Percentiles rank a stretch among this genome's conserved stretches.
Conservation (phyloP, 2,888 invertebrate species). For the Leistus spinibarbis region DNA sequence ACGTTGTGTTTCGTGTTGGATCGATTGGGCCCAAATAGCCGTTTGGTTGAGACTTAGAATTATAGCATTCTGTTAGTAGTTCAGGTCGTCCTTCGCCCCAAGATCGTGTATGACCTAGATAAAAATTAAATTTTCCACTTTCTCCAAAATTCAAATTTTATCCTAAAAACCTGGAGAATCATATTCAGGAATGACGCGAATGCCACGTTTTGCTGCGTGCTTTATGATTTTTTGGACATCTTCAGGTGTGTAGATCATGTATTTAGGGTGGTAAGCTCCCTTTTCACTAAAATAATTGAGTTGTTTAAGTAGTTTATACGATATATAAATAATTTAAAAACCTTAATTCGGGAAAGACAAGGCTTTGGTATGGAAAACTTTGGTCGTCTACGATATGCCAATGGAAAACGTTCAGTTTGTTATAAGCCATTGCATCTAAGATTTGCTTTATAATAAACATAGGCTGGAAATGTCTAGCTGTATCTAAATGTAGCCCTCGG, state of each 20-base stretch:
- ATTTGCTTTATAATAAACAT: conserved; percentile 67
- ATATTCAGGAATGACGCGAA: conserved; percentile 88
- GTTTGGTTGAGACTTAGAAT: conserved; percentile 53
- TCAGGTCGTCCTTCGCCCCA: conserved; percentile 81
- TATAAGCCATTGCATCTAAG: conserved; percentile 86
- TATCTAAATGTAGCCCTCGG: conserved; percentile 86
- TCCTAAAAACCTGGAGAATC: conserved; percentile 83
- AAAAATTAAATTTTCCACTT: too few relatives aligned
- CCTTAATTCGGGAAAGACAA: conserved; percentile 78
- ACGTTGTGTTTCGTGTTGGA: conserved; percentile 70
- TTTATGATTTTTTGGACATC: conserved; percentile 73
- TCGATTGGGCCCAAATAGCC: conserved; percentile 81
- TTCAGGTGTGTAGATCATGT: conserved; percentile 67
- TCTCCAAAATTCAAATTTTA: too few relatives aligned
- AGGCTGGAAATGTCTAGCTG: conserved; percentile 83
- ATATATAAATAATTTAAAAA: conserved; percentile 50
- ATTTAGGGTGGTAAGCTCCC: conserved; percentile 70
- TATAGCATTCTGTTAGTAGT: conserved; percentile 75
- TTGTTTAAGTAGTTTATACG: neutral
- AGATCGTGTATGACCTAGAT: conserved; percentile 78
- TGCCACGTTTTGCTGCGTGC: conserved; percentile 79
- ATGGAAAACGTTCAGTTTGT: conserved; percentile 92
- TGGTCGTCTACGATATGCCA: conserved; percentile 96
- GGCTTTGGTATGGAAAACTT: conserved; percentile 88
- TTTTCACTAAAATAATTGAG: conserved; percentile 58